These are phyloP conservation scores for Hapalemur alaotrensis DNA, from an alignment of 2,797 vertebrate species.

Conservation along the genomic window DNA sequence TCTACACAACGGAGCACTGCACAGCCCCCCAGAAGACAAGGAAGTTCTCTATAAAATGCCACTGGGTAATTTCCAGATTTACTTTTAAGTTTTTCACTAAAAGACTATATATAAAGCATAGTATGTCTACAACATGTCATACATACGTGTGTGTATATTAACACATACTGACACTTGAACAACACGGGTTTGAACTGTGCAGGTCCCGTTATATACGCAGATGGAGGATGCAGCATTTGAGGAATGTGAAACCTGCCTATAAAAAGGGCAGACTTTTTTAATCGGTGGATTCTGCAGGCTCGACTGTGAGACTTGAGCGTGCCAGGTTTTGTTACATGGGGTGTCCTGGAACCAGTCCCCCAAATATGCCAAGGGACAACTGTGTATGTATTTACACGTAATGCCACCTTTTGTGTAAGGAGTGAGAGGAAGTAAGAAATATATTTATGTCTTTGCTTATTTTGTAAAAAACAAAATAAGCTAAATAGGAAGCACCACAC, in stretches of 20 bases:
- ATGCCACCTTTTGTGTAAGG: not conserved
- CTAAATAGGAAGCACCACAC: not conserved
- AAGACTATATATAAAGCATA: no score
- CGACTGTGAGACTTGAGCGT: not conserved
- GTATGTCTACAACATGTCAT: no score
- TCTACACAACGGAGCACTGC: accelerated
- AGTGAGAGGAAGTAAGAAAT: not conserved
- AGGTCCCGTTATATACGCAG: not conserved
- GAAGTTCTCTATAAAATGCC: not conserved
- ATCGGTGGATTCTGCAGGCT: not conserved
- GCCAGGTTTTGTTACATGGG: not conserved
- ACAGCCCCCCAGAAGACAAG: not conserved
- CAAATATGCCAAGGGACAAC: not conserved
- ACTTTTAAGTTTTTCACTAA: not conserved
- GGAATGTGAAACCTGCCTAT: not conserved
- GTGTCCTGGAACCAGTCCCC: not conserved
- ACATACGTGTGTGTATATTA: not conserved
- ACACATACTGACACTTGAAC: not conserved
- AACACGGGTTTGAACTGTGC: not conserved
- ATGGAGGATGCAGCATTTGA: not conserved
- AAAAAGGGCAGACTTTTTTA: not conserved
- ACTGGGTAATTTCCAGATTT: not conserved
- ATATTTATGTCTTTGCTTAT: not conserved
- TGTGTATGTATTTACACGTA: not conserved
- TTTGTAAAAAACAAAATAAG: not conserved